Conservation (phyloP, 2,113 vertebrate species). For the Rynchops niger region DNA sequence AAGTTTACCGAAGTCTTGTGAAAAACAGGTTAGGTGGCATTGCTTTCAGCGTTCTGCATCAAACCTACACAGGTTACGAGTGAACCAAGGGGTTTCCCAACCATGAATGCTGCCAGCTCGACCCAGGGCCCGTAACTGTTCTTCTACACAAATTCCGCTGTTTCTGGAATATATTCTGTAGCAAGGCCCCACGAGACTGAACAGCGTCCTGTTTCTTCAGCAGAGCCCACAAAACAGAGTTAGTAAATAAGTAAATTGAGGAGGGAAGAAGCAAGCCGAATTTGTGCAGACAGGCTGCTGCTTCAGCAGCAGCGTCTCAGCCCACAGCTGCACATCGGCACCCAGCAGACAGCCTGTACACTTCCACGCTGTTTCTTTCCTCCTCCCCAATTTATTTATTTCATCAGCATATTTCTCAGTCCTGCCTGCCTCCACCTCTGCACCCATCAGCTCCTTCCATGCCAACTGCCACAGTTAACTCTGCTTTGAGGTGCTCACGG, state of each 20-base stretch:
- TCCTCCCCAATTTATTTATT: background rate
- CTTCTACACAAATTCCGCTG: background rate
- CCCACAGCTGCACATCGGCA: background rate
- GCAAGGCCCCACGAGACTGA: background rate
- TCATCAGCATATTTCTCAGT: background rate
- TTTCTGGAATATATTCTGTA: background rate
- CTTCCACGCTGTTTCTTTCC: background rate
- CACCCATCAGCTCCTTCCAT: background rate
- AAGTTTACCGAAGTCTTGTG: background rate
- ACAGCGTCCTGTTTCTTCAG: background rate
- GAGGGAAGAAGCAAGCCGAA: background rate
- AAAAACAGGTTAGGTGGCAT: background rate
- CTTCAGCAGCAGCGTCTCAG: background rate
- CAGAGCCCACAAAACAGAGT: accelerated
- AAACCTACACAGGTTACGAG: background rate
- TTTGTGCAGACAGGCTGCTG: background rate
- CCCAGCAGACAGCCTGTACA: background rate
- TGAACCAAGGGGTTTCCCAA: background rate
- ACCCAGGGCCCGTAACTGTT: background rate
- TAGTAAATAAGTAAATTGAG: background rate
- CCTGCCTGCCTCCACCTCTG: background rate
- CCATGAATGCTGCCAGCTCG: background rate
- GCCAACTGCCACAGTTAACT: background rate
- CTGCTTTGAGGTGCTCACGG: background rate
- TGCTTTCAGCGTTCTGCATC: background rate